Evolutionary conservation across 1,140 invertebrate genomes (phyloP), one percentile per base, ranked within the genome.

Genomic region (Hyles vespertilio): DNA sequence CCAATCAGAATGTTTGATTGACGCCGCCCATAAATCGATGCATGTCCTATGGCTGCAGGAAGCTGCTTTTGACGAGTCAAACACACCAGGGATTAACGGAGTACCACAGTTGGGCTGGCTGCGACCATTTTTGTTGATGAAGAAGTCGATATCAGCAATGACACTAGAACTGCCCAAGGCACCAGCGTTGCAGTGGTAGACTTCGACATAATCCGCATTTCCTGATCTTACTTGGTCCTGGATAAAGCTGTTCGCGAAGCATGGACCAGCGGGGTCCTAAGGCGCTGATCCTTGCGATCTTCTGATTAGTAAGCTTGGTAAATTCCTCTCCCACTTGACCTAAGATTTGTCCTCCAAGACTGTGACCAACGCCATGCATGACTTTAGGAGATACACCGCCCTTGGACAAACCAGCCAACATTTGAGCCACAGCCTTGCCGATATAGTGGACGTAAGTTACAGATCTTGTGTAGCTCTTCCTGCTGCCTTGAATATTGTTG

Each of bases 171-270:
- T 93, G 0, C 95, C 95, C 72, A 95, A 93, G 34, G 91, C 92
- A 8, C 93, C 93, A 44, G 93, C 91, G 65, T 94, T 94, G 3
- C 94, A 95, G 74, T 96, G 95, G 71, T 96, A 94, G 5, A 94
- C 91, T 74, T 96, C 95, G 0, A 93, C 92, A 51, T 93, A 93
- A n/a, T 91, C 88, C 2, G 92, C 92, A 68, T 92, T 91, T 46
- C 86, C 89, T 58, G 89, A 84, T 50, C 91, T 87, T 0, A 93
- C 74, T 50, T 94, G 91, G 34, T 91, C 87, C 8, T 91, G 72
- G 0, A 85, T 79, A 2, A 91, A 80, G 32, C 89, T 88, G 9
- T 90, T 79, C 22, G 91, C 91, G 72, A 94, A 94, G 40, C 91
- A 89, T 3, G 94, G 92, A 43, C 92, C 91, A 11, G 94, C 94